Conservation (phyloP, 2,113 vertebrate species). For the Gasterosteus nipponicus region DNA sequence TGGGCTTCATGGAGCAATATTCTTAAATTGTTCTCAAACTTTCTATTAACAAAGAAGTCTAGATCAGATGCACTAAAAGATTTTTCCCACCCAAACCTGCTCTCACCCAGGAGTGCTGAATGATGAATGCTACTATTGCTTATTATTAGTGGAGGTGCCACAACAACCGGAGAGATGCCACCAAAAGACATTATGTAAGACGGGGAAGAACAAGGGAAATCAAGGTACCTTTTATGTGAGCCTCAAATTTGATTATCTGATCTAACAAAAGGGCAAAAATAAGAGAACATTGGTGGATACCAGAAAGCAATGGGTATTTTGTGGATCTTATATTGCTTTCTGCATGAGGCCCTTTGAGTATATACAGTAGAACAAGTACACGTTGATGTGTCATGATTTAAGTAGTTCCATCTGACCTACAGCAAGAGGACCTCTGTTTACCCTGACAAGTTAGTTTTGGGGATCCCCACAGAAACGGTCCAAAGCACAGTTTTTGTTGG, state of each 20-base stretch:
- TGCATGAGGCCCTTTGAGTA: background rate
- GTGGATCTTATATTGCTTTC: background rate
- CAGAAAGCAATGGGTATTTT: background rate
- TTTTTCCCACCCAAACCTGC: too few species aligned
- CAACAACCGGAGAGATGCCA: too few species aligned
- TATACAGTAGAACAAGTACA: slow-evolving; percentile 1
- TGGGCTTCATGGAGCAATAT: background rate
- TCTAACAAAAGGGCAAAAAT: background rate
- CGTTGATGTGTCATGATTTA: slow-evolving; percentile 41
- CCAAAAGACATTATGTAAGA: too few species aligned
- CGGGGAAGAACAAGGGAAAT: too few species aligned
- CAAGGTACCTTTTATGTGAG: too few species aligned
- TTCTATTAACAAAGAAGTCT: too few species aligned
- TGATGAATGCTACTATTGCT: background rate
- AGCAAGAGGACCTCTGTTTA: slow-evolving; percentile 10
- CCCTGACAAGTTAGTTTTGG: slow-evolving; percentile 50
- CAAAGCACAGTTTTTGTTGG: slow-evolving; percentile 52
- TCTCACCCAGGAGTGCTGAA: too few species aligned
- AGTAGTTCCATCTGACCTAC: slow-evolving; percentile 36
- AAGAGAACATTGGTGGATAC: background rate
- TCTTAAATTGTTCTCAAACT: too few species aligned
- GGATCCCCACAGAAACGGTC: slow-evolving; percentile 60
- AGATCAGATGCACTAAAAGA: too few species aligned
- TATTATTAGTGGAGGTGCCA: background rate
- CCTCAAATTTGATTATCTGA: background rate